phyloP scores from a whole-genome alignment of 2,113 vertebrate species.

The Psilopogon haemacephalus region DNA sequence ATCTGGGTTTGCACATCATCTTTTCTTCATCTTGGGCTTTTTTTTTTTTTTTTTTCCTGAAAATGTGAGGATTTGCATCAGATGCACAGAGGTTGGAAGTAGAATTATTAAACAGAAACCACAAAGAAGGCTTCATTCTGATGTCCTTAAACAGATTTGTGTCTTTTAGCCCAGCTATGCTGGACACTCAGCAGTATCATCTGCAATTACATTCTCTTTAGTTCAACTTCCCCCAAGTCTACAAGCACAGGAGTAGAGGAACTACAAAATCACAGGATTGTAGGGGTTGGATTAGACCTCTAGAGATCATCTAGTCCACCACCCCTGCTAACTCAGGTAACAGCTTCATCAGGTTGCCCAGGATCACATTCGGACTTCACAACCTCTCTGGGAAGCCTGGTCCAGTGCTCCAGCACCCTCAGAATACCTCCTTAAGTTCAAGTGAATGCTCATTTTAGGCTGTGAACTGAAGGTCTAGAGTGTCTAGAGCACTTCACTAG shows the following conservation, averaged over 20 bases:
- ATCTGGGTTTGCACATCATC: neutral
- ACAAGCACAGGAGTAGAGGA: neutral
- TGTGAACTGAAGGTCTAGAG: neutral
- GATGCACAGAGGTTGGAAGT: neutral
- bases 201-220: neutral
- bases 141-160: neutral
- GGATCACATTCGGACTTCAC: no score
- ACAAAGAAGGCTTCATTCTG: neutral
- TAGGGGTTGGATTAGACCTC: no score
- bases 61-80: neutral
- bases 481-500: neutral
- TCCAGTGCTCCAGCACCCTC: no score
- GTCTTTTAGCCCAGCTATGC: neutral
- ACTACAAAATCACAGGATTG: no score
- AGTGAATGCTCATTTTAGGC: neutral
- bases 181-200: neutral
- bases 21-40: neutral
- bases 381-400: no score
- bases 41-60: neutral
- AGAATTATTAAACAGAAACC: neutral
- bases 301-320: no score
- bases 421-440: no score
- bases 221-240: neutral
- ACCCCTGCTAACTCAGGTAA: no score
- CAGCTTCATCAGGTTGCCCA: no score